Conservation (phyloP, 2,797 vertebrate species). For the Hippoglossus hippoglossus region DNA sequence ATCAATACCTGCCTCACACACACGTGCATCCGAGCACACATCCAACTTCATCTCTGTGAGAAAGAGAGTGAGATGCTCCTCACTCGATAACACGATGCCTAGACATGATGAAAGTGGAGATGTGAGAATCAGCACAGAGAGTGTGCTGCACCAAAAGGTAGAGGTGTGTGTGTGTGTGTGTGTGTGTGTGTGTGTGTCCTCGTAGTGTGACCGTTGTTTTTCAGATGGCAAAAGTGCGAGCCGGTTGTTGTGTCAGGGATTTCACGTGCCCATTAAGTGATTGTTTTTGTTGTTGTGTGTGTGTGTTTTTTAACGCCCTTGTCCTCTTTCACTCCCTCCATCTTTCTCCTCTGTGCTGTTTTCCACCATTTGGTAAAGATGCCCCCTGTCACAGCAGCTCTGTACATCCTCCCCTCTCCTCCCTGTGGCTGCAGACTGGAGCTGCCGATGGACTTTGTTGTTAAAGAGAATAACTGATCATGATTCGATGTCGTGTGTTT, state of each 20-base stretch:
- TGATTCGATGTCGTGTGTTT: constrained; percentile 78
- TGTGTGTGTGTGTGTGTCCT: constrained; percentile 29
- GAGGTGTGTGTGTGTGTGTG: constrained; percentile 20
- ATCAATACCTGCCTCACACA: constrained; percentile 55
- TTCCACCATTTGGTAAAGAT: constrained; percentile 60
- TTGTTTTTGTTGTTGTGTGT: constrained; percentile 50
- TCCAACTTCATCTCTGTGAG: constrained; percentile 23
- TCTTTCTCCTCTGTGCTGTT: constrained; percentile 38
- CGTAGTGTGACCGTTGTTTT: neutral
- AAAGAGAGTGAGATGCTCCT: constrained; percentile 34
- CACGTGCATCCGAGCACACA: constrained; percentile 12
- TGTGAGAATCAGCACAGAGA: constrained; percentile 19
- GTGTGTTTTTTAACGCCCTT: constrained; percentile 34
- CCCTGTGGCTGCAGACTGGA: constrained; percentile 37
- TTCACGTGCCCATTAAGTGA: constrained; percentile 70
- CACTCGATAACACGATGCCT: constrained; percentile 47
- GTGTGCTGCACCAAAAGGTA: neutral
- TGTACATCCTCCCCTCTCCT: constrained; percentile 13
- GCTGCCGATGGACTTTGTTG: constrained; percentile 68
- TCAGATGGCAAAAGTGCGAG: neutral
- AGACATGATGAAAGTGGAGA: constrained; percentile 48
- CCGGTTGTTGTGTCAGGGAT: constrained; percentile 49
- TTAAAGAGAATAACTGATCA: constrained; percentile 73
- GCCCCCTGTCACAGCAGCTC: constrained; percentile 47
- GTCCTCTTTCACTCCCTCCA: constrained; percentile 26